Evolutionary conservation across 2,797 vertebrate species (phyloP).

Genomic region (Diplodus puntazzo): DNA sequence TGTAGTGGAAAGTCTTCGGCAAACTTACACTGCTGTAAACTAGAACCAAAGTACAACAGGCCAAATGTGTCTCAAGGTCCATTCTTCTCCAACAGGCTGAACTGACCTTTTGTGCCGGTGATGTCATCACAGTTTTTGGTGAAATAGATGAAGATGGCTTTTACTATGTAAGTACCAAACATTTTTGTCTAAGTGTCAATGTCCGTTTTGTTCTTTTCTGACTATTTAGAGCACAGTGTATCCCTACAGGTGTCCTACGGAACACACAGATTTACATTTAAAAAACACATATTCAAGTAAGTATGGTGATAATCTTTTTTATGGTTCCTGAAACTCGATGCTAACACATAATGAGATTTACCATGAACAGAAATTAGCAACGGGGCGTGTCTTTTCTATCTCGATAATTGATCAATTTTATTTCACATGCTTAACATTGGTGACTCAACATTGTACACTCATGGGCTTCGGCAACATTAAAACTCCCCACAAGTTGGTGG

Average conservation of each 20-base stretch:
- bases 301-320: no score
- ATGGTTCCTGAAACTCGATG: no score
- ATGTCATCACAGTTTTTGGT: constrained; percentile 95
- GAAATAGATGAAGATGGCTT: constrained; percentile 99
- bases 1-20: constrained; percentile 47
- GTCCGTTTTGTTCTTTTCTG: no score
- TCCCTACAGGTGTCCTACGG: not conserved
- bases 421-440: no score
- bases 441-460: no score
- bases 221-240: not conserved
- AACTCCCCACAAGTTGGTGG: no score
- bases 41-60: not conserved
- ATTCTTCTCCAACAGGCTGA: constrained; percentile 87
- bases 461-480: no score
- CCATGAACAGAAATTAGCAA: no score
- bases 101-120: constrained; percentile 96
- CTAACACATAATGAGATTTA: no score
- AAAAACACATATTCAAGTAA: not conserved
- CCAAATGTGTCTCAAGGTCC: constrained; percentile 30
- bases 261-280: not conserved
- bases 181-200: not conserved
- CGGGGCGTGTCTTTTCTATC: no score
- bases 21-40: constrained; percentile 20
- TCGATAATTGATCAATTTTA: no score
- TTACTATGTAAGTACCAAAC: constrained; percentile 92